Evolutionary conservation across 2,888 invertebrate genomes (phyloP).

Genomic region (Argynnis bischoffii): DNA sequence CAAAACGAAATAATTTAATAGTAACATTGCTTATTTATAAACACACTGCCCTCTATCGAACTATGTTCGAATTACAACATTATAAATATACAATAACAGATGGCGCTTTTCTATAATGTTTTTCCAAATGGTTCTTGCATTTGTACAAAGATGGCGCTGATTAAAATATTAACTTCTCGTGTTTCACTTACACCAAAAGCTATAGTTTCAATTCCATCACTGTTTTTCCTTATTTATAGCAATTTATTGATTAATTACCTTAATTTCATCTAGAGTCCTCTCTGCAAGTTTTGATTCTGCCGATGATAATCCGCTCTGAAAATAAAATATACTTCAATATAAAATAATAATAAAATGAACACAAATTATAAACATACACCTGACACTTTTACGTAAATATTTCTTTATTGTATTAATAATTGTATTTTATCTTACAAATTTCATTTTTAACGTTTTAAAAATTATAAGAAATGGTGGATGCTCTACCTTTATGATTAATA

Average conservation of each 20-base stretch:
- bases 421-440: too few species aligned
- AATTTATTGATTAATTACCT: conserved; percentile 50
- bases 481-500: too few species aligned
- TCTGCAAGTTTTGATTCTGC: conserved; percentile 68
- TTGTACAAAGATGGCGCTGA: conserved; percentile 5
- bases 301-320: conserved; percentile 67
- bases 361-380: too few species aligned
- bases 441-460: too few species aligned
- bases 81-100: not conserved
- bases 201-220: not conserved
- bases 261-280: conserved; percentile 75
- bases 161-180: too few species aligned
- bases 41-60: conserved; percentile 12
- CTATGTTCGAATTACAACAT: not conserved
- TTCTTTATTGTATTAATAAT: too few species aligned
- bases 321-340: conserved; percentile 42
- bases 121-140: not conserved
- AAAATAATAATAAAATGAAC: too few species aligned
- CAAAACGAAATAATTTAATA: too few species aligned
- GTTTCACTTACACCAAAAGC: not conserved
- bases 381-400: too few species aligned
- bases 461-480: too few species aligned
- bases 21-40: not conserved
- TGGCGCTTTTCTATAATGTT: not conserved
- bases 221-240: not conserved